A percentile compares a stretch with the other conserved stretches of the same genome.
These are phyloP conservation scores for Leucoma salicis DNA, from an alignment of 2,888 invertebrate genomes.

Conservation along the genomic window DNA sequence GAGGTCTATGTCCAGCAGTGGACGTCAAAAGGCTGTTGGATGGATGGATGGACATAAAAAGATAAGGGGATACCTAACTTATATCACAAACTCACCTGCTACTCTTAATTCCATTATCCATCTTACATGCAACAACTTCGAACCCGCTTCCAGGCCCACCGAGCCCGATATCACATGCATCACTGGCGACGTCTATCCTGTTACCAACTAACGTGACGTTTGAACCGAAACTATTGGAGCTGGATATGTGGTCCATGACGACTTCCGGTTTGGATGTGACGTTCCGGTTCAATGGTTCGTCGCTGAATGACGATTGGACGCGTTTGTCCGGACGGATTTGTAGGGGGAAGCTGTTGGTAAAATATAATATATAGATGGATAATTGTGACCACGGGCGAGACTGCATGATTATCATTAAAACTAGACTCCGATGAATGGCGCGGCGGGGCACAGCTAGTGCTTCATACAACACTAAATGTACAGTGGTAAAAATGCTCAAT, in stretches of 20 bases:
- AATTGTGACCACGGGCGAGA: no score
- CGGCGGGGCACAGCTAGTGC: no score
- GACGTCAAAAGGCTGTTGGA: no score
- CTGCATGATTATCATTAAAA: no score
- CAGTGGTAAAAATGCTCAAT: no score
- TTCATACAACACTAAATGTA: no score
- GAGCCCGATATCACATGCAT: slow-evolving; percentile 46
- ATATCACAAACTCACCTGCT: slow-evolving; percentile 60
- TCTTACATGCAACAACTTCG: slow-evolving; percentile 85
- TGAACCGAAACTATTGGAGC: slow-evolving; percentile 89
- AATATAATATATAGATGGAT: not conserved
- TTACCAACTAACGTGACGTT: slow-evolving; percentile 93
- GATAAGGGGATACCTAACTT: no score
- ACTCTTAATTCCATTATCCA: slow-evolving; percentile 77
- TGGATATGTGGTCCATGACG: slow-evolving; percentile 58
- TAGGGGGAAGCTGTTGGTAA: slow-evolving; percentile 46
- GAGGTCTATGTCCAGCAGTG: no score
- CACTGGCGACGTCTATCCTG: slow-evolving; percentile 87
- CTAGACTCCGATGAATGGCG: no score
- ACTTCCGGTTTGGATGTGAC: slow-evolving; percentile 49
- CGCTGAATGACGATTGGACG: slow-evolving; percentile 62
- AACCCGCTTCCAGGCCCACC: slow-evolving; percentile 62
- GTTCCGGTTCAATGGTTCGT: slow-evolving; percentile 57
- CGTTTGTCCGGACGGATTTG: slow-evolving; percentile 56
- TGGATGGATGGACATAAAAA: no score